Conservation (phyloP, 1,140 invertebrate species). For the Drosophila equinoxialis region DNA sequence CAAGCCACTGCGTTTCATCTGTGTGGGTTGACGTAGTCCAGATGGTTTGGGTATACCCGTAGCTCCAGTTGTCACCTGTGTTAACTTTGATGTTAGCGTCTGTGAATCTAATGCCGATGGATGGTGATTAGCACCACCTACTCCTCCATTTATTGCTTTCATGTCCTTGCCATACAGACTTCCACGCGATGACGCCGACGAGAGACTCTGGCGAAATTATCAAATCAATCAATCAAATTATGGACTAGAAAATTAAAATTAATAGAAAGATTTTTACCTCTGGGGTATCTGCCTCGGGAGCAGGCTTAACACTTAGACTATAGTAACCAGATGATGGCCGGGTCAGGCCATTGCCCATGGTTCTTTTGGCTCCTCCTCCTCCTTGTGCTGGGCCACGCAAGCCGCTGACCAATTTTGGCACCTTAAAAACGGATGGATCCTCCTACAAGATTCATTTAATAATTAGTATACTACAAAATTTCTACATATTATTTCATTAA, state of each 20-base stretch:
- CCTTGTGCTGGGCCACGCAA: slow-evolving; percentile 52
- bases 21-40: slow-evolving; percentile 69
- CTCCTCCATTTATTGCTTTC: slow-evolving; percentile 30
- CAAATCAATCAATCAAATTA: neutral
- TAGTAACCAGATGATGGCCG: slow-evolving; percentile 80
- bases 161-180: slow-evolving; percentile 69
- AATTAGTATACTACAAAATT: neutral
- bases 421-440: slow-evolving; percentile 62
- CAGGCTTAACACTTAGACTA: slow-evolving; percentile 62
- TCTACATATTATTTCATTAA: no score
- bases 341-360: slow-evolving; percentile 60
- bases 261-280: slow-evolving; percentile 31
- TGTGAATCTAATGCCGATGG: slow-evolving; percentile 42
- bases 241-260: neutral
- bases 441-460: slow-evolving; percentile 30
- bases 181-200: slow-evolving; percentile 75
- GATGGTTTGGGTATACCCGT: slow-evolving; percentile 79
- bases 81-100: slow-evolving; percentile 57
- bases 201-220: slow-evolving; percentile 60
- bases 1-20: slow-evolving; percentile 76
- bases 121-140: slow-evolving; percentile 13
- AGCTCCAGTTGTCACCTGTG: slow-evolving; percentile 66
- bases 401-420: slow-evolving; percentile 68
- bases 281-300: slow-evolving; percentile 56
- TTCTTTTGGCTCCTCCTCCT: slow-evolving; percentile 38